Percentiles rank a stretch among this genome's conserved stretches.
phyloP scores from a whole-genome alignment of 2,888 invertebrate genomes.

The Microctonus hyperodae region DNA sequence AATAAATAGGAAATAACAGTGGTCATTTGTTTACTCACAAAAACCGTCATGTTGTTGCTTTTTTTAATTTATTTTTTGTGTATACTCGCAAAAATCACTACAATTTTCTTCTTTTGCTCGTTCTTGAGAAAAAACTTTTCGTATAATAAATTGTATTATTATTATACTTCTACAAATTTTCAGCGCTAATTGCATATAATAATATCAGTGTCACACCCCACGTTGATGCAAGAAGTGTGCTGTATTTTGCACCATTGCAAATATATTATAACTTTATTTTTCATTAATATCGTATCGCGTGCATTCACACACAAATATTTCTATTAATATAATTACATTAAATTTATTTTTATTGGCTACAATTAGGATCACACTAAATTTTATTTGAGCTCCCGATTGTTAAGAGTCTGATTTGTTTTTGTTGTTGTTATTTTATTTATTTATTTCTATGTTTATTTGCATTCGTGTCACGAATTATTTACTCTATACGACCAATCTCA shows the following conservation, averaged over 20 bases:
- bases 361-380: conserved; percentile 40
- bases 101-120: background rate
- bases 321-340: conserved; percentile 21
- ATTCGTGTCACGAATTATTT: background rate
- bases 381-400: conserved; percentile 39
- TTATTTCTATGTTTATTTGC: conserved; percentile 27
- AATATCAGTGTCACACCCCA: conserved; percentile 30
- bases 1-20: background rate
- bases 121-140: background rate
- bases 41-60: background rate
- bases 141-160: conserved; percentile 10
- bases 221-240: conserved; percentile 5
- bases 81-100: background rate
- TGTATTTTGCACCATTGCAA: conserved; percentile 31
- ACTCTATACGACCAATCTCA: conserved; percentile 21
- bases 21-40: background rate
- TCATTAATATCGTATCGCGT: background rate
- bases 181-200: conserved; percentile 21
- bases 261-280: conserved; percentile 22
- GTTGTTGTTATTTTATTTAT: conserved; percentile 14
- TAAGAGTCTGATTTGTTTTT: conserved; percentile 28
- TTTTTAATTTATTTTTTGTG: background rate
- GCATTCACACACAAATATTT: conserved; percentile 11
- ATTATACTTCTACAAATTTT: conserved; percentile 18
- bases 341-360: conserved; percentile 33